Percentiles rank a stretch among this genome's conserved stretches.
Conservation (phyloP, 1,140 invertebrate genomes). For the Drosophila saltans region DNA sequence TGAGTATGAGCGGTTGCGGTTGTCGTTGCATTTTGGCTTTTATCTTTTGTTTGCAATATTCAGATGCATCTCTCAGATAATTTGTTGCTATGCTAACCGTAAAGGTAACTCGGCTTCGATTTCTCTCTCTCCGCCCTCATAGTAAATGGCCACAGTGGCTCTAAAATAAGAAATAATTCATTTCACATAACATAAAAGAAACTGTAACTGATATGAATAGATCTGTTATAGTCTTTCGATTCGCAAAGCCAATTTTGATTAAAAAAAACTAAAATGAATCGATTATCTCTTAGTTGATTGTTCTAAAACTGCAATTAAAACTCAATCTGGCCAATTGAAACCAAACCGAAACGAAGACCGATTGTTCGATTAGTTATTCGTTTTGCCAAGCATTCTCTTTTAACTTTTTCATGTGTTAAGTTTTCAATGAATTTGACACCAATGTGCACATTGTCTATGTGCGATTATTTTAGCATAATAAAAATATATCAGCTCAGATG, state of each 20-base stretch:
- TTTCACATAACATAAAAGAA: no score
- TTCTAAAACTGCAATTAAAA: no score
- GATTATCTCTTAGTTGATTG: no score
- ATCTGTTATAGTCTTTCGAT: no score
- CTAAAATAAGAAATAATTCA: no score
- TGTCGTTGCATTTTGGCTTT: conserved; percentile 78
- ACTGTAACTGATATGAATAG: no score
- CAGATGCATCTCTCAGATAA: conserved; percentile 80
- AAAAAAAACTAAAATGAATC: no score
- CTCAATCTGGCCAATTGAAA: no score
- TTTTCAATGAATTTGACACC: background rate
- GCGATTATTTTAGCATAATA: conserved; percentile 80
- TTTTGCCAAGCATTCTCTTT: background rate
- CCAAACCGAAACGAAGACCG: no score
- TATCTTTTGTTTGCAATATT: conserved; percentile 82
- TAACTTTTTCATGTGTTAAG: no score
- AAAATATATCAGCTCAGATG: conserved; percentile 73
- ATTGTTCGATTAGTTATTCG: no score
- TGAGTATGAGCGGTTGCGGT: conserved; percentile 49
- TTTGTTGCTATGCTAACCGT: conserved; percentile 68
- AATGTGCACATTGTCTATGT: conserved; percentile 55
- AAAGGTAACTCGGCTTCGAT: conserved; percentile 55
- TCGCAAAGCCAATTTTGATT: no score
- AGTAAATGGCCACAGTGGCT: conserved; percentile 32
- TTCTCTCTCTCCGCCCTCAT: conserved; percentile 44